phyloP scores from a whole-genome alignment of 1,140 invertebrate genomes.

The Drosophila pachea region DNA sequence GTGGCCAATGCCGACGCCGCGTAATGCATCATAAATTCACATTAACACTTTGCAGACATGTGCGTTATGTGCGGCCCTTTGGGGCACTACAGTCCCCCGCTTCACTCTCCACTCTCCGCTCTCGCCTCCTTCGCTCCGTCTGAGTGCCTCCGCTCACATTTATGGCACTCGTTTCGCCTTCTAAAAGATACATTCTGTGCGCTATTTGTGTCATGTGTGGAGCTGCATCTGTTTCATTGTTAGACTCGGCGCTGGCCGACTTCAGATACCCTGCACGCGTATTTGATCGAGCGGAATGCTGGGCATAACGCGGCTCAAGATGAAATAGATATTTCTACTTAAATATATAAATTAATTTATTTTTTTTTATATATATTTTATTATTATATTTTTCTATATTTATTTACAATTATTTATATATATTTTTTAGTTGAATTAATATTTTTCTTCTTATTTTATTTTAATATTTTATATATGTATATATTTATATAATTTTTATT shows the following conservation, averaged over 20 bases:
- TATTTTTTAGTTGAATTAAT: too few species aligned
- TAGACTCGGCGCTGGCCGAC: constrained; percentile 28
- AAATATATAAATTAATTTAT: background rate
- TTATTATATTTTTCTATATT: too few species aligned
- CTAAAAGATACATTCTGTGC: constrained; percentile 72
- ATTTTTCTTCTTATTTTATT: too few species aligned
- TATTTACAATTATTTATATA: too few species aligned
- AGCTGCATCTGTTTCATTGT: constrained; percentile 59
- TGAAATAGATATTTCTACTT: background rate
- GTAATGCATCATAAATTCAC: constrained; percentile 77
- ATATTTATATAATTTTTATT: too few species aligned
- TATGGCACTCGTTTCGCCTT: constrained; percentile 71
- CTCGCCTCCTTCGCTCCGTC: constrained; percentile 5
- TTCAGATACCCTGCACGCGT: constrained; percentile 16
- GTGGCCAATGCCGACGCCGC: constrained; percentile 37
- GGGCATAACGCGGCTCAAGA: too few species aligned
- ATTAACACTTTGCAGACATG: constrained; percentile 76
- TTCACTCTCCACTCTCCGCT: background rate
- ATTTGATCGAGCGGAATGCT: too few species aligned
- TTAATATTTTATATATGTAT: too few species aligned
- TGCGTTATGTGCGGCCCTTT: constrained; percentile 55
- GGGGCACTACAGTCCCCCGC: constrained; percentile 15
- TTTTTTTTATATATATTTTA: too few species aligned
- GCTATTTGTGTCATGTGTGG: constrained; percentile 67
- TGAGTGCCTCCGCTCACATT: constrained; percentile 61